Percentiles rank a stretch among this genome's conserved stretches.
These are phyloP conservation scores for Ferdinandea cuprea DNA, from an alignment of 2,888 invertebrate species.

Conservation along the genomic window DNA sequence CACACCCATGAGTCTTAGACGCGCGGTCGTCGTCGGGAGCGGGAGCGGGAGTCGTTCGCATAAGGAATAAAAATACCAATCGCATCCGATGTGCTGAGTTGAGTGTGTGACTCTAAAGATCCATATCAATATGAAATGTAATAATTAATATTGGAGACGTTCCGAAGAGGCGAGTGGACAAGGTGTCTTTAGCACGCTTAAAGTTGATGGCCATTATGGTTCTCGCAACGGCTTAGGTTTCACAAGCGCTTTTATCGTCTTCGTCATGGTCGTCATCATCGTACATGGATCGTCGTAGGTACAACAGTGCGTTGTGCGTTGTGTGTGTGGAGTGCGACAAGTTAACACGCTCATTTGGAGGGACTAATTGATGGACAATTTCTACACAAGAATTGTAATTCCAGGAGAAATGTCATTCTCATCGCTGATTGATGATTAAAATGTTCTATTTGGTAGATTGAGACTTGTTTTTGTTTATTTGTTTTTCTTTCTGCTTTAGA, in stretches of 20 bases:
- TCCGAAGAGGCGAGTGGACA: conserved; percentile 48
- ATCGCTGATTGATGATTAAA: conserved; percentile 38
- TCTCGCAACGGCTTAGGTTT: conserved; percentile 65
- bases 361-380: conserved; percentile 65
- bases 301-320: conserved; percentile 36
- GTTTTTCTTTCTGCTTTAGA: no score
- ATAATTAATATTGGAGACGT: conserved; percentile 73
- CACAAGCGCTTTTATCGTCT: conserved; percentile 49
- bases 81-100: conserved; percentile 11
- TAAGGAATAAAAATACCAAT: conserved; percentile 45
- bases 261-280: conserved; percentile 26
- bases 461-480: not conserved
- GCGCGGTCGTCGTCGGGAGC: conserved; percentile 36
- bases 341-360: conserved; percentile 70
- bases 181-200: conserved; percentile 71
- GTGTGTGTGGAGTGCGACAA: conserved; percentile 69
- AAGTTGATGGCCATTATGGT: conserved; percentile 68
- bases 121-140: conserved; percentile 71
- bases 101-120: conserved; percentile 62
- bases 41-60: conserved; percentile 38
- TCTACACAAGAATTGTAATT: conserved; percentile 61
- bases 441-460: conserved; percentile 40
- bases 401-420: conserved; percentile 51
- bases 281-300: not conserved
- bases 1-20: not conserved